Evolutionary conservation across 1,140 invertebrate species (phyloP), one percentile per base, ranked within the genome.

Genomic region (Drosophila subpulchrella): DNA sequence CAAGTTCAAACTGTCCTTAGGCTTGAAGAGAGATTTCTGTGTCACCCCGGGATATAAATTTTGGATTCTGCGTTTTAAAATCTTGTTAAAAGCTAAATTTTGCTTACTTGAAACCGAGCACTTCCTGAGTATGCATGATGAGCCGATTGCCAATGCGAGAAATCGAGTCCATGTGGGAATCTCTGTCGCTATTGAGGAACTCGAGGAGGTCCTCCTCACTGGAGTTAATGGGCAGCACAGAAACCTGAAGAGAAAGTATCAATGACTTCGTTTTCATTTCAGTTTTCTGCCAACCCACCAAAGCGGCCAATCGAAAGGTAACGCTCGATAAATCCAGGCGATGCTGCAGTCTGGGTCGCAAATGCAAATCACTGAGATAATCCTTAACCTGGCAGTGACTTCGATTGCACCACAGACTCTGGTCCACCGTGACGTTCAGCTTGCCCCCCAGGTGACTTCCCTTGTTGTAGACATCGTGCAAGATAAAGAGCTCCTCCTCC

Each of bases 381-480:
- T 73, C 42, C 11, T 38, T 51, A 0, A 75, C 32, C 24, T 60
- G 27, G 42, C 91, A 92, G 10, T 6, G 5, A 13, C 46, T 81
- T 0, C 2, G 20, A 55, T 76, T 76, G 57, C 91, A 92, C 6
- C 39, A 32, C 4, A 92, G 27, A 63, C 74, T 78, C 55, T 73
- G 86, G 74, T 92, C 90, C 1, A 82, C 34, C 5, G 91, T 92
- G 38, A 92, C 65, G 53, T 92, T 92, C 0, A 92, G 46, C 20
- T 62, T 13, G 0, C 91, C 91, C 11, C 91, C 91, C 48, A 90
- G 38, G 44, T 82, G 70, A 10, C 78, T 81, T n/a, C 91, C 91
- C 12, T 79, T 82, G 17, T 90, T 92, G 53, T 92, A 92, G 8
- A 91, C 81, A 86, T 92, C 91, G 12, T 83, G 81, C 12, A 86